Evolutionary conservation across 2,888 invertebrate genomes (phyloP), one percentile per base, ranked within the genome.

Genomic region (Biston betularia): DNA sequence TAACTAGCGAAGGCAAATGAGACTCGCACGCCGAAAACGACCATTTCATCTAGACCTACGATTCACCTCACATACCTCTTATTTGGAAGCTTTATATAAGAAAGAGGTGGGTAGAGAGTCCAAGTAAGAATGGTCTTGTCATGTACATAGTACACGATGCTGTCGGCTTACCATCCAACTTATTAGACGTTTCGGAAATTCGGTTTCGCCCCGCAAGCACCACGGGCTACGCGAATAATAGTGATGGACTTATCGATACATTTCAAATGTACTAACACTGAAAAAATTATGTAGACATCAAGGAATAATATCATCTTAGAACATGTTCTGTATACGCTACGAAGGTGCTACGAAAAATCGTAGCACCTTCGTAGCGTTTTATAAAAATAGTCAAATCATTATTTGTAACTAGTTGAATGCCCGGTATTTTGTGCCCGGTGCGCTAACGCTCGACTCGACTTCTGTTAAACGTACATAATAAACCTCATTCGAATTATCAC

Each of bases 151-250:
- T 87, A 86, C 84, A 86, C 82, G 85, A 81, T 85, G 84, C 87
- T 88, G 90, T 89, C 85, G 82, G 87, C 85, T 91, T 92, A 89
- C 90, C 91, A 92, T 90, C 89, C 91, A 92, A 92, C 91, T 93
- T 92, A 93, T 93, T 93, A 93, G 92, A 93, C 91, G 88, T 91
- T 92, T 91, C 90, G 91, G 92, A 92, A 92, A 92, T 92, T 92
- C 89, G 91, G 92, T 92, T 92, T 91, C 84, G 87, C 89, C 87
- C 86, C 87, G 87, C 88, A 87, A 89, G 87, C 87, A 87, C 85
- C 87, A 84, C 86, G 79, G 87, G 84, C 87, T 86, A 84, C 74
- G 80, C 79, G 79, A 78, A 76, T 74, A 66, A 57, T 85, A 87
- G 87, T 56, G 86, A 75, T 78, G 85, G 56, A 38, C 44, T 44